A percentile compares a stretch with the other conserved stretches of the same genome.
phyloP scores from a whole-genome alignment of 2,113 vertebrate species.

The Blennius ocellaris region DNA sequence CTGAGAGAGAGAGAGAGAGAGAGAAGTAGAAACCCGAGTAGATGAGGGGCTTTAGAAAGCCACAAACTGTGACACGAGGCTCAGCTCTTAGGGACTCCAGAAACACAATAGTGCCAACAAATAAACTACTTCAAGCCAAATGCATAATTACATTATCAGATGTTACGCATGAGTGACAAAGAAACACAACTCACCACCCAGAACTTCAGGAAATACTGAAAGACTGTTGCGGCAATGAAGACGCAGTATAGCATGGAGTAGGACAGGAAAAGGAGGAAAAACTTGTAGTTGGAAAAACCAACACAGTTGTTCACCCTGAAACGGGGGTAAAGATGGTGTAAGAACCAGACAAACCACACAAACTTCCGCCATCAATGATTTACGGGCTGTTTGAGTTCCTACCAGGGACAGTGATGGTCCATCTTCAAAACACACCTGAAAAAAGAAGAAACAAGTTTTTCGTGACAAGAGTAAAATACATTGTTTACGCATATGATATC shows the following conservation, averaged over 20 bases:
- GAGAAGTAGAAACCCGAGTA: constrained; percentile 29
- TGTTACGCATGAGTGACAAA: not conserved
- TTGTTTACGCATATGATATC: too few species aligned
- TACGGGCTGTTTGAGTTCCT: constrained; percentile 51
- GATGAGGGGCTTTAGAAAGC: constrained; percentile 1
- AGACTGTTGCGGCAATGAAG: constrained; percentile 92
- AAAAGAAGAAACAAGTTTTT: constrained; percentile 14
- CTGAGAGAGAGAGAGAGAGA: constrained; percentile 74
- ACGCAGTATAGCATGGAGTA: constrained; percentile 97
- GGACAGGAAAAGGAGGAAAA: constrained; percentile 95
- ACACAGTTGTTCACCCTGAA: constrained; percentile 99
- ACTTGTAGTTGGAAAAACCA: constrained; percentile 99
- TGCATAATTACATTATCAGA: constrained; percentile 1
- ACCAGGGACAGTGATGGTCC: constrained; percentile 99
- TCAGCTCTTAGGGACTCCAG: not conserved
- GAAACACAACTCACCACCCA: constrained; percentile 91
- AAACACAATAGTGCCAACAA: not conserved
- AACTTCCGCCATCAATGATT: not conserved
- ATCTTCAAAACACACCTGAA: constrained; percentile 97
- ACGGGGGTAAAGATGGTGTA: constrained; percentile 51
- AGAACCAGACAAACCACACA: not conserved
- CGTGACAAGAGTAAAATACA: too few species aligned
- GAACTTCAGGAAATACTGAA: constrained; percentile 97
- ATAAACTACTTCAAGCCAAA: not conserved
- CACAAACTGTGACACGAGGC: not conserved